Evolutionary conservation across 2,113 vertebrate genomes (phyloP), one percentile per base, ranked within the genome.

Genomic region (Pycnonotus jocosus): DNA sequence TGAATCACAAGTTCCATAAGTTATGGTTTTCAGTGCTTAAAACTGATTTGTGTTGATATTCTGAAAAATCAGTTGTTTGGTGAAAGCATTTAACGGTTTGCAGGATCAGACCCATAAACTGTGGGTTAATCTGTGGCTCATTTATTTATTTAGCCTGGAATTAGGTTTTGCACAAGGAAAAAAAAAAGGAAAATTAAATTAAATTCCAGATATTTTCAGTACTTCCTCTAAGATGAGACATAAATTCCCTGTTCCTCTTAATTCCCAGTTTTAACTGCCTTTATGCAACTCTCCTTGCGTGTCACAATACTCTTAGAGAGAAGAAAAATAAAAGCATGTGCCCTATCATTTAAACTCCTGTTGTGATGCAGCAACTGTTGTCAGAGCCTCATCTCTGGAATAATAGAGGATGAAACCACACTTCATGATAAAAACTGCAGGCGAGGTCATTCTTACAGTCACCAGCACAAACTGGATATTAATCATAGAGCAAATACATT

Each of bases 401-500:
- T 95, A 91, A 96, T 69, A 65, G 89, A 95, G 77, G 48, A 81
- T 84, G 88, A 95, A 88, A 72, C 86, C 74, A 93, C 88, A 83
- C 87, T 96, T 96, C 71, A 80, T 82, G 95, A 96, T 94, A 95
- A 94, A 97, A 84, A 87, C 92, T 85, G 90, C 90, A 96, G 90
- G 89, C 66, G 37, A 62, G 95, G 94, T 96, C 97, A 91, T 96
- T 96, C 93, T 74, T 94, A 80, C 40, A 80, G 92, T 86, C 84
- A 94, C 81, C 65, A 91, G 95, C 94, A 97, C 93, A 96, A 97
- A 96, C 92, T 95, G 90, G 91, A 42, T 96, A 97, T 97, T 97
- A 97, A 98, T 98, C 96, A 96, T 27, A 62, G 86, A 61, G 84
- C 94, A 97, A 95, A 97, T 97, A 96, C 73, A 85, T 96, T 97